Evolutionary conservation across 2,113 vertebrate species (phyloP).

Genomic region (Cyanocitta stelleri): DNA sequence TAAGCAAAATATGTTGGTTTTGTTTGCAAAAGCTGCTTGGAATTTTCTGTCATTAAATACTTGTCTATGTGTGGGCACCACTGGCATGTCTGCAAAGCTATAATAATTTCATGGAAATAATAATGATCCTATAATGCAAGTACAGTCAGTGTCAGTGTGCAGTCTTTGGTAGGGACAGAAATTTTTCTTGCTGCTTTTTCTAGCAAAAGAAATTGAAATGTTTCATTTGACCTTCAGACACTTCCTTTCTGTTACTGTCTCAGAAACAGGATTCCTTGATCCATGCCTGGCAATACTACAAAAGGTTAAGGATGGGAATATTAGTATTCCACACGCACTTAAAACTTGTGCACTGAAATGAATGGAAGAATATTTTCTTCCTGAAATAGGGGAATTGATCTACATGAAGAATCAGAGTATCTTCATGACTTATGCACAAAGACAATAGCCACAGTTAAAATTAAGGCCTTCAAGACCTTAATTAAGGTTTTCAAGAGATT

Average conservation of each 20-base stretch:
- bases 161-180: background rate
- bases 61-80: background rate
- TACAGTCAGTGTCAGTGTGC: background rate
- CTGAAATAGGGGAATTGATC: background rate
- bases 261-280: background rate
- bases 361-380: background rate
- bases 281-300: background rate
- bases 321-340: background rate
- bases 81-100: background rate
- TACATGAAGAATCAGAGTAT: background rate
- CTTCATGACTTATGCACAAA: background rate
- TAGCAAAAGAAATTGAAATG: background rate
- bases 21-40: background rate
- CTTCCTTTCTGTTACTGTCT: background rate
- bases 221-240: conserved; percentile 11
- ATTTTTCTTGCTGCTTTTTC: background rate
- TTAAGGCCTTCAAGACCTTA: background rate
- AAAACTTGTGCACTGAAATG: background rate
- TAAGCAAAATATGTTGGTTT: background rate
- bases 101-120: background rate
- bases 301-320: background rate
- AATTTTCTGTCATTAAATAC: background rate
- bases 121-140: background rate
- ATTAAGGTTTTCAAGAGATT: background rate
- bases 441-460: background rate